Base-by-base conservation (phyloP, 2,888 invertebrate species). In the Tenthredo distinguenda region DNA sequence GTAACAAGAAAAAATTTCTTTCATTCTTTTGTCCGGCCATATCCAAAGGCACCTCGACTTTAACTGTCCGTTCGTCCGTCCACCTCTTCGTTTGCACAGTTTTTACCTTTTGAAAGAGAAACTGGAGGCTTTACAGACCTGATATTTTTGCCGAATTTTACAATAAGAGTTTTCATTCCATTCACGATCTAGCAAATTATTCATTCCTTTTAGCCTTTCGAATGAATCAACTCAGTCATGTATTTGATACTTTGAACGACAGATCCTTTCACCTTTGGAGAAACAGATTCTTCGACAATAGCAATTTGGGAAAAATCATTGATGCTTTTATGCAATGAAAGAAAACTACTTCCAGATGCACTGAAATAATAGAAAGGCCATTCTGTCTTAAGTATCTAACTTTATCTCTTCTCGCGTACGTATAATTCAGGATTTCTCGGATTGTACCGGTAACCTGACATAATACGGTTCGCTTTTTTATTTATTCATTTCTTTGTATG, bases 1-100 rank as follows among this genome's bases (percentile, higher is more conserved):
- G 74, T 74, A 74, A 43, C 40, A n/a, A 43, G 12, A 74, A 74
- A 74, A 43, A 10, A 71, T 71, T 15, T 68, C 34, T 68, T n/a
- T 26, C 3, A 74, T 43, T 68, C 34, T 68, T 18, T 18, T 34
- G 15, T 34, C 68, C 0, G 40, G 21, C 21, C 10, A 43, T n/a
- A 74, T n/a, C 9, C 43, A 26, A 74, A 31, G 43, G 21, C 43
- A 40, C 21, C n/a, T 43, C 21, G 43, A 74, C 9, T 43, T 74
- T 21, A 34, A 37, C 71, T 40, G 40, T 43, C 74, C 43, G 43
- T 21, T 71, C n/a, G 18, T 12, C 18, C 34, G 71, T 12, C 18
- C 34, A 37, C 31, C 26, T 6, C 12, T 74, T 26, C 40, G 43
- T 74, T 74, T 21, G 74, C 74, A 40, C 9, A 74, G 43, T 74